phyloP scores from a whole-genome alignment of 2,113 vertebrate species.

The Corydoras maculifer region DNA sequence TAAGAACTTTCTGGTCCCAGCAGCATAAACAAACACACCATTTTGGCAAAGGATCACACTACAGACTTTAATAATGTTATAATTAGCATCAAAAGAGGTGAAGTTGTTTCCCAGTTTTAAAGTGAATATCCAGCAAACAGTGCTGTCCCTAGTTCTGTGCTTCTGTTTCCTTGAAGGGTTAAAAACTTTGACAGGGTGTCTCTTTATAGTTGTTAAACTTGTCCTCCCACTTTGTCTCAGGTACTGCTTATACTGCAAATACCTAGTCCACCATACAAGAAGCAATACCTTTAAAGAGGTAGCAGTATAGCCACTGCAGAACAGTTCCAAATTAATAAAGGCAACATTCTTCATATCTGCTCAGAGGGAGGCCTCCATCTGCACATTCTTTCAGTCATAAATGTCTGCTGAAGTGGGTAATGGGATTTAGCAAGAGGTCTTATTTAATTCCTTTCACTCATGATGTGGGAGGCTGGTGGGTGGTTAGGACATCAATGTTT shows the following conservation, averaged over 20 bases:
- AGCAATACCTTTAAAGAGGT: conserved; percentile 41
- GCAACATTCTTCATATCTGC: conserved; percentile 46
- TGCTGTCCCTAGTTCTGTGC: not conserved
- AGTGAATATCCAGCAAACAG: conserved; percentile 2
- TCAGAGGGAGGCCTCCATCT: conserved; percentile 23
- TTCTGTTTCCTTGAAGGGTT: not conserved
- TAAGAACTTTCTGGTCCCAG: conserved; percentile 30
- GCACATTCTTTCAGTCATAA: conserved; percentile 52
- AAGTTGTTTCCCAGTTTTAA: conserved; percentile 1
- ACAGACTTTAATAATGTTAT: conserved; percentile 17
- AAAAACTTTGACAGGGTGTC: conserved; percentile 14
- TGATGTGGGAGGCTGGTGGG: conserved; percentile 23
- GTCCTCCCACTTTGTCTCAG: conserved; percentile 15
- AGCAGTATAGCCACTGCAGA: conserved; percentile 18
- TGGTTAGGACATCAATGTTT: conserved; percentile 38
- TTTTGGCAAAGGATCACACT: conserved; percentile 20
- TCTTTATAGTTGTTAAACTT: conserved; percentile 30
- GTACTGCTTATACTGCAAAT: conserved; percentile 7
- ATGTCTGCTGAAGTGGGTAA: conserved; percentile 49
- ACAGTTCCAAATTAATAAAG: conserved; percentile 27
- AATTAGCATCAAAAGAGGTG: conserved; percentile 2
- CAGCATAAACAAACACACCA: conserved; percentile 32
- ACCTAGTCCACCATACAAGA: conserved; percentile 24
- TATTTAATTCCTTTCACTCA: not conserved
- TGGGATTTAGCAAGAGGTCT: conserved; percentile 50